A percentile compares a stretch with the other conserved stretches of the same genome.
phyloP scores from a whole-genome alignment of 2,888 invertebrate species.

The Petrolisthes manimaculis region DNA sequence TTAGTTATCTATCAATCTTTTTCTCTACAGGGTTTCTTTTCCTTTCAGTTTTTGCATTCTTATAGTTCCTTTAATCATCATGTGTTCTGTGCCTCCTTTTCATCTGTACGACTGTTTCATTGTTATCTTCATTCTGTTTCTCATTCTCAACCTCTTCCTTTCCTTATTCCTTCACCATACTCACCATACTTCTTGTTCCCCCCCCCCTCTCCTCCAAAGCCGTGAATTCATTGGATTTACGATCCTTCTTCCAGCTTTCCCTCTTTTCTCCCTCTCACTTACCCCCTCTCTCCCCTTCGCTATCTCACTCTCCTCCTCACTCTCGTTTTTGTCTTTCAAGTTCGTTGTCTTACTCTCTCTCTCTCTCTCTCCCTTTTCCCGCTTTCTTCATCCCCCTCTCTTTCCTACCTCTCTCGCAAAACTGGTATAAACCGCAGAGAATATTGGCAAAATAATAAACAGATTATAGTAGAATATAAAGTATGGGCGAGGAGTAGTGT shows the following conservation, averaged over 20 bases:
- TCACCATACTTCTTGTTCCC: neutral
- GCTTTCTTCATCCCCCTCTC: neutral
- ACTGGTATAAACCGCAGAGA: neutral
- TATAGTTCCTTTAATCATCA: slow-evolving; percentile 1
- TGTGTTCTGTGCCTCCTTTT: slow-evolving; percentile 15
- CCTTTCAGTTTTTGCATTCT: neutral
- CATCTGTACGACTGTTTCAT: neutral
- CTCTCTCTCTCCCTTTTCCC: neutral
- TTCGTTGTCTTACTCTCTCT: neutral
- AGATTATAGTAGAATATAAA: too few relatives aligned
- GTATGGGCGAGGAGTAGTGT: too few relatives aligned
- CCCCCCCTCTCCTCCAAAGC: neutral
- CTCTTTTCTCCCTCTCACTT: neutral
- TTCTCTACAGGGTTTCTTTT: slow-evolving; percentile 1
- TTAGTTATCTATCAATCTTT: neutral
- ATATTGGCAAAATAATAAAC: too few relatives aligned
- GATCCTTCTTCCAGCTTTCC: neutral
- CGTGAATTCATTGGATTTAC: neutral
- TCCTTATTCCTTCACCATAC: slow-evolving; percentile 2
- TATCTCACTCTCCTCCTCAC: neutral
- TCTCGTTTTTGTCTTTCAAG: neutral
- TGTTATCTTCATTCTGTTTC: slow-evolving; percentile 17
- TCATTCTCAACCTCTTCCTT: slow-evolving; percentile 16
- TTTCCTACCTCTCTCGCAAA: neutral
- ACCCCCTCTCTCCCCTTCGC: neutral